These are phyloP conservation scores for Lampropteryx suffumata DNA, from an alignment of 2,888 invertebrate species.

Conservation along the genomic window DNA sequence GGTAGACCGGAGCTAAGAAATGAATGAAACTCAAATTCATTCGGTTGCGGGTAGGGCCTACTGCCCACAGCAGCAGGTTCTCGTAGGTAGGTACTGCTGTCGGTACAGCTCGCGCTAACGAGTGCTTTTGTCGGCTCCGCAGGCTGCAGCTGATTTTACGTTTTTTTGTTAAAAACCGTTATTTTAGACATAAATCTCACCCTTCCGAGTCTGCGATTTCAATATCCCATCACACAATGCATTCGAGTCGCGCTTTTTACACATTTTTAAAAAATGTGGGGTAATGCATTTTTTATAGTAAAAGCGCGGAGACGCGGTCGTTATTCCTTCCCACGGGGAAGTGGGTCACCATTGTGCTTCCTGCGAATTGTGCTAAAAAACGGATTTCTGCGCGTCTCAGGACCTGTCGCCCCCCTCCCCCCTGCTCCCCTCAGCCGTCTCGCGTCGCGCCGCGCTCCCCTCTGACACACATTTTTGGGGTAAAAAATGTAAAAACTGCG, in stretches of 20 bases:
- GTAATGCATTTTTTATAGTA: slow-evolving; percentile 81
- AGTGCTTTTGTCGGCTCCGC: slow-evolving; percentile 40
- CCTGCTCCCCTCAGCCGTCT: slow-evolving; percentile 32
- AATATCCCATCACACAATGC: slow-evolving; percentile 71
- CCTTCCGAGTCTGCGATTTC: slow-evolving; percentile 75
- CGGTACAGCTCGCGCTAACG: slow-evolving; percentile 32
- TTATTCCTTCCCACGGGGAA: slow-evolving; percentile 83
- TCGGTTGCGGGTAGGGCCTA: too few species aligned
- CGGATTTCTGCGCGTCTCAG: slow-evolving; percentile 64
- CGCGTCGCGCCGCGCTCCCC: slow-evolving; percentile 51
- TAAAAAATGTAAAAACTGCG: slow-evolving; percentile 75
- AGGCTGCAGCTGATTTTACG: slow-evolving; percentile 65
- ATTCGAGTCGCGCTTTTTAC: slow-evolving; percentile 65
- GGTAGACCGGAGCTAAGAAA: too few species aligned
- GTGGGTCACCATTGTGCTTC: slow-evolving; percentile 80
- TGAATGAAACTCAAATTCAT: too few species aligned
- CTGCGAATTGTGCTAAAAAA: slow-evolving; percentile 77
- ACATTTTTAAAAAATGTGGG: slow-evolving; percentile 76
- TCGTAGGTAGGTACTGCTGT: too few species aligned
- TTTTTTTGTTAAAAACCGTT: slow-evolving; percentile 76
- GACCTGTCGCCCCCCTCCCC: slow-evolving; percentile 63
- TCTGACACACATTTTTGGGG: slow-evolving; percentile 78
- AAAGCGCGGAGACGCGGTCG: slow-evolving; percentile 69
- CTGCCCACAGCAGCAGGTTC: too few species aligned
- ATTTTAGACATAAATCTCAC: slow-evolving; percentile 79